Evolutionary conservation across 2,113 vertebrate genomes (phyloP).

Genomic region (Actenoides hombroni): DNA sequence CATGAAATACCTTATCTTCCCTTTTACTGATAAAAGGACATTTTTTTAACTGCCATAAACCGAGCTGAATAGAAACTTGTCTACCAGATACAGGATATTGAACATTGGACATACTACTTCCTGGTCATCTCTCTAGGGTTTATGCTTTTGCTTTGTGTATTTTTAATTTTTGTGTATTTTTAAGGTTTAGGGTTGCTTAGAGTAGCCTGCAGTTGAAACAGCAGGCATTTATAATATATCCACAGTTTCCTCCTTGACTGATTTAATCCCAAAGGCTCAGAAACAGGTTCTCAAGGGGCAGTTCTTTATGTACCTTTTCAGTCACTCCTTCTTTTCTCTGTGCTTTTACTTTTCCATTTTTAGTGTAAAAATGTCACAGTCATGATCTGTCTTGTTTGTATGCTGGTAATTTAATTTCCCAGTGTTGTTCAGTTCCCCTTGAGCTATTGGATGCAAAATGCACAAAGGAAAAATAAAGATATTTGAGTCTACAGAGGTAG

Average conservation of each 20-base stretch:
- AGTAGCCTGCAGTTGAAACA: neutral
- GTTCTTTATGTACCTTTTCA: slow-evolving; percentile 25
- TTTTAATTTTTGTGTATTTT: neutral
- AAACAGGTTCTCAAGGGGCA: neutral
- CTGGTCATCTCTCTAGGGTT: neutral
- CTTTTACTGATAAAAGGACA: neutral
- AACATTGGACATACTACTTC: neutral
- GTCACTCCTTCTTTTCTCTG: neutral
- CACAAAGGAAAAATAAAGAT: neutral
- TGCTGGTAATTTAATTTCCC: slow-evolving; percentile 34
- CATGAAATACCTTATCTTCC: neutral
- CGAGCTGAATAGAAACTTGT: neutral
- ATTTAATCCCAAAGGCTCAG: neutral
- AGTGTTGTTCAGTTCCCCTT: neutral
- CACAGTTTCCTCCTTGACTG: neutral
- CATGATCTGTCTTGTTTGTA: neutral
- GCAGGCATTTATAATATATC: neutral
- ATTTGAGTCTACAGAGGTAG: neutral
- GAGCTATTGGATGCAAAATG: neutral
- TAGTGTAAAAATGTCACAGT: neutral
- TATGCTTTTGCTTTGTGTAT: neutral
- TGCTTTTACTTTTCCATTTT: slow-evolving; percentile 24
- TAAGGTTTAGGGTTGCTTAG: neutral
- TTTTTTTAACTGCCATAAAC: neutral
- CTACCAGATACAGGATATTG: neutral